phyloP scores from a whole-genome alignment of 2,888 invertebrate genomes.

The Apomyelois bistriatella region DNA sequence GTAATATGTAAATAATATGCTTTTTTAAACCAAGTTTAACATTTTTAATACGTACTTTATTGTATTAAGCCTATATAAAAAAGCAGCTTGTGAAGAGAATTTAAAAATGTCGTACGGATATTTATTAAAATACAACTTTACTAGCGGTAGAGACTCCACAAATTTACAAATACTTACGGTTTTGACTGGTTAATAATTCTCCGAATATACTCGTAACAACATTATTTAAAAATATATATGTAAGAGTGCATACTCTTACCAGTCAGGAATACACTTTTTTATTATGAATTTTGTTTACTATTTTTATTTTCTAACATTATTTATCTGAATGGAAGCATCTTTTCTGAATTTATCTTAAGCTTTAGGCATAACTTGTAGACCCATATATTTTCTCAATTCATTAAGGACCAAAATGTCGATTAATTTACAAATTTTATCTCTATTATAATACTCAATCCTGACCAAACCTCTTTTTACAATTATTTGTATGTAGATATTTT shows the following conservation, averaged over 20 bases:
- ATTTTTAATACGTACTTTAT: constrained; percentile 24
- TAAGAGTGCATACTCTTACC: too few species aligned
- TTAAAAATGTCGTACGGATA: constrained; percentile 32
- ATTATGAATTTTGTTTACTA: background rate
- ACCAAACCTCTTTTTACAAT: constrained; percentile 56
- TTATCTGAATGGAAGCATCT: background rate
- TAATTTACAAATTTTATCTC: constrained; percentile 38
- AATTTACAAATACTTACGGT: background rate
- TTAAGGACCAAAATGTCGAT: constrained; percentile 57
- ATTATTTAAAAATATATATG: too few species aligned
- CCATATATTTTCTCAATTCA: constrained; percentile 42
- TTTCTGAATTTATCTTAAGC: background rate
- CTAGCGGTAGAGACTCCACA: background rate
- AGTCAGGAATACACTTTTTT: too few species aligned
- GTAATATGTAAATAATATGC: constrained; percentile 4
- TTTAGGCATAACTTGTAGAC: constrained; percentile 35
- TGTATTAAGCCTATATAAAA: constrained; percentile 34
- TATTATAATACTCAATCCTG: constrained; percentile 45
- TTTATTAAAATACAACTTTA: constrained; percentile 15
- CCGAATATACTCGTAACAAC: too few species aligned
- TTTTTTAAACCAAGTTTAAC: constrained; percentile 2
- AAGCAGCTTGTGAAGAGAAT: constrained; percentile 32
- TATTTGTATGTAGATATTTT: constrained; percentile 52
- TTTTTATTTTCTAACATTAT: background rate
- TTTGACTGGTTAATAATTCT: background rate